Conservation (phyloP, 2,888 invertebrate species). For the Hartigia nigra region DNA sequence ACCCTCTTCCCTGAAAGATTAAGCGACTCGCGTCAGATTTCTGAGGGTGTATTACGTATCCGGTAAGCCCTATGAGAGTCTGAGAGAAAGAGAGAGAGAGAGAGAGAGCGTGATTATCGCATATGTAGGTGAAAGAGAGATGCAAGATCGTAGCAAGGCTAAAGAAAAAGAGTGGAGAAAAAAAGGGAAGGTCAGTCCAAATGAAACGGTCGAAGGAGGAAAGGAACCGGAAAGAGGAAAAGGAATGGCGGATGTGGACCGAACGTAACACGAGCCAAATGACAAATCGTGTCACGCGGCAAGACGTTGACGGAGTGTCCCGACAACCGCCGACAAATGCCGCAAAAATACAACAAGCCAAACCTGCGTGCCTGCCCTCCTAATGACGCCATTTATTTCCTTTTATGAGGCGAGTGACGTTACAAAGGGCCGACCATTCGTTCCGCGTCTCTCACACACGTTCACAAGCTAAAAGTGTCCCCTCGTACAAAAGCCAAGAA, state of each 20-base stretch:
- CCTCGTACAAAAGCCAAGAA: background rate
- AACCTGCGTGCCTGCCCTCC: conserved; percentile 45
- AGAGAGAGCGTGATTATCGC: background rate
- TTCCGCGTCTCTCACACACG: conserved; percentile 13
- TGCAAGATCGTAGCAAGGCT: no score
- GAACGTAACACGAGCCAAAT: conserved; percentile 24
- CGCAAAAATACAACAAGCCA: conserved; percentile 65
- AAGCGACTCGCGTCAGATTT: conserved; percentile 8
- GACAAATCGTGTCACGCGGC: conserved; percentile 44
- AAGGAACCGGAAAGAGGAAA: conserved; percentile 1
- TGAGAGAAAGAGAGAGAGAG: background rate
- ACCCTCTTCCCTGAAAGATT: background rate
- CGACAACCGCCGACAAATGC: conserved; percentile 62
- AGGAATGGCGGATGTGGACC: conserved; percentile 4
- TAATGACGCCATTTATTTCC: conserved; percentile 67
- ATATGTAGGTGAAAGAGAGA: background rate
- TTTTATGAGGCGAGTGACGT: conserved; percentile 64
- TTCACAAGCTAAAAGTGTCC: background rate
- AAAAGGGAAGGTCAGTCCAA: conserved; percentile 2
- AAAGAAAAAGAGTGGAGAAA: background rate
- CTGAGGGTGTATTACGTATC: background rate
- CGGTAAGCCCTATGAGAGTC: background rate
- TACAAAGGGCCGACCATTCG: conserved; percentile 57
- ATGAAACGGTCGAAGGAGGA: conserved; percentile 3
- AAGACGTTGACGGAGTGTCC: conserved; percentile 64